phyloP scores from a whole-genome alignment of 2,888 invertebrate species.

The Acanthopleura granulata region DNA sequence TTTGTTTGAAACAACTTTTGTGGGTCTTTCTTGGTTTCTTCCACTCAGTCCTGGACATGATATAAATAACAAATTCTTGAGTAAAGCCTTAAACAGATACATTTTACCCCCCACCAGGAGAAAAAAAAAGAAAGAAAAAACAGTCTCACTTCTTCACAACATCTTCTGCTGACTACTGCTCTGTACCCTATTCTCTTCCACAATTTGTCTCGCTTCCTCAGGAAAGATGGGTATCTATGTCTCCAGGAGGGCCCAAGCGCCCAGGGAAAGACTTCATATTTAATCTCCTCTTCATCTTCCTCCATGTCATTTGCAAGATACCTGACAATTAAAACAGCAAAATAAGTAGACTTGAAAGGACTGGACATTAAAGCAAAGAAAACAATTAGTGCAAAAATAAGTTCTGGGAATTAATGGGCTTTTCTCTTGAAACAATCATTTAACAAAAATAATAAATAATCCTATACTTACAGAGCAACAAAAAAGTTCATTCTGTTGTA shows the following conservation, averaged over 20 bases:
- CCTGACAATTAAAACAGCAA: constrained; percentile 52
- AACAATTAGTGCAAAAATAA: no score
- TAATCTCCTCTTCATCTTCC: constrained; percentile 74
- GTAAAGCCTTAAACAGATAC: no score
- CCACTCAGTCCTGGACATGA: no score
- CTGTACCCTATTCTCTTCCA: constrained; percentile 71
- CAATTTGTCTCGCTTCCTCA: constrained; percentile 66
- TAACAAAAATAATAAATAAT: no score
- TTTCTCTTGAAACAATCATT: no score
- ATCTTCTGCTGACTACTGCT: constrained; percentile 71
- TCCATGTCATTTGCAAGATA: constrained; percentile 75
- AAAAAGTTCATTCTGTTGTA: constrained; percentile 74
- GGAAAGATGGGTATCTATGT: constrained; percentile 58
- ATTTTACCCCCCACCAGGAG: no score
- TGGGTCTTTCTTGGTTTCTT: no score
- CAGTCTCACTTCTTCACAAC: constrained; percentile 71
- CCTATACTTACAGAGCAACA: constrained; percentile 72
- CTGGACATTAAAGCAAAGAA: no score
- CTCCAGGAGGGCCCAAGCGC: constrained; percentile 67
- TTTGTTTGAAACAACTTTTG: no score
- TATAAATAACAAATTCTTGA: neutral
- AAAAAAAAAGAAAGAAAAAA: no score
- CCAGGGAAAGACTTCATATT: constrained; percentile 72
- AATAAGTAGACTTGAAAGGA: no score
- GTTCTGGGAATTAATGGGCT: no score